These are phyloP conservation scores for Macroglossus sobrinus DNA, from an alignment of 2,113 vertebrate genomes.

Conservation along the genomic window DNA sequence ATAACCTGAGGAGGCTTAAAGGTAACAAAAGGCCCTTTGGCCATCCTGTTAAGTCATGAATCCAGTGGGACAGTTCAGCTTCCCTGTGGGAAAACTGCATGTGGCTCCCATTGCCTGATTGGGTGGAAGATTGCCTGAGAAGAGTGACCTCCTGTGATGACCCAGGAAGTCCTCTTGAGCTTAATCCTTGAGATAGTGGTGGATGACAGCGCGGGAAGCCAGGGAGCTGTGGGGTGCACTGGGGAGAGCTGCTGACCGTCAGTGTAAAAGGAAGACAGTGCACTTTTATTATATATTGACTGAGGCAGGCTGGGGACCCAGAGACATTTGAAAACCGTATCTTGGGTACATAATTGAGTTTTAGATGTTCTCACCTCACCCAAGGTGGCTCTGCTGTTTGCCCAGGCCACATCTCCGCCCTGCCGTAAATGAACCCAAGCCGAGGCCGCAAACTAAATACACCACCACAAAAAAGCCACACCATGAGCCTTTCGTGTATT, in stretches of 20 bases:
- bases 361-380: not conserved
- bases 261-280: not conserved
- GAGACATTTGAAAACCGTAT: constrained; percentile 41
- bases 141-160: constrained; percentile 47
- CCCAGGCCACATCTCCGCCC: not conserved
- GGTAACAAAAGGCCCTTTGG: not conserved
- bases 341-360: constrained; percentile 35
- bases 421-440: constrained; percentile 10
- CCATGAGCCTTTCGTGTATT: not conserved
- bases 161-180: constrained; percentile 33
- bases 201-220: not conserved
- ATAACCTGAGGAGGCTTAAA: not conserved
- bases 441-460: constrained; percentile 43
- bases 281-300: constrained; percentile 42
- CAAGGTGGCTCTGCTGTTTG: not conserved
- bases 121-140: not conserved
- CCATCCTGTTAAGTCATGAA: not conserved
- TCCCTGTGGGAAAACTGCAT: not conserved
- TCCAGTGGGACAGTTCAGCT: not conserved
- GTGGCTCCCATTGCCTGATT: not conserved
- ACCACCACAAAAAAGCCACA: constrained; percentile 34
- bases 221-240: not conserved
- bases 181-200: not conserved
- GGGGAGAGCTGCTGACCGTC: not conserved
- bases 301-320: constrained; percentile 15